These are phyloP conservation scores for Drosophila jambulina DNA, from an alignment of 1,140 invertebrate genomes.

Conservation along the genomic window DNA sequence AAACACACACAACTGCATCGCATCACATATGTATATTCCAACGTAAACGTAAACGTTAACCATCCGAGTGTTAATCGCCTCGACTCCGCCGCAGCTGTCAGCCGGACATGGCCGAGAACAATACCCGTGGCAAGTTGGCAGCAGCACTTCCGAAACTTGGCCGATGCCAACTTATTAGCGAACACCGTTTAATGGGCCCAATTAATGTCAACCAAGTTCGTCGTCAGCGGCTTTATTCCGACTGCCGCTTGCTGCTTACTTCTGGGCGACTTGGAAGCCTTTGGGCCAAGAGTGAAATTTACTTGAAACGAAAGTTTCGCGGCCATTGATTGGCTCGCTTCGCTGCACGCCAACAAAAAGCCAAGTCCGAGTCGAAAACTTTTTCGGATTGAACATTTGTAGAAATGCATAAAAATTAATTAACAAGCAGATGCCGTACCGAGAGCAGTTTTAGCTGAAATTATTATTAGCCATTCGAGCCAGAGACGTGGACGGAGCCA, in stretches of 20 bases:
- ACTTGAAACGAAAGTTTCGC: conserved; percentile 70
- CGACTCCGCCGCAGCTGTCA: conserved; percentile 60
- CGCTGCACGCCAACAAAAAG: conserved; percentile 62
- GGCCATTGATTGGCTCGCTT: conserved; percentile 67
- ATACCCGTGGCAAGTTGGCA: conserved; percentile 22
- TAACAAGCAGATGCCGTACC: conserved; percentile 59
- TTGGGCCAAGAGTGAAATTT: conserved; percentile 55
- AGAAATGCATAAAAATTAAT: conserved; percentile 81
- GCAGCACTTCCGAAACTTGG: conserved; percentile 52
- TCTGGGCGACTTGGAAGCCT: conserved; percentile 20
- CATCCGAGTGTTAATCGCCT: conserved; percentile 72
- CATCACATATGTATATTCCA: conserved; percentile 31
- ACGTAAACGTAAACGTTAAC: conserved; percentile 31
- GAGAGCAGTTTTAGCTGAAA: conserved; percentile 30
- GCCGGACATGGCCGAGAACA: conserved; percentile 65
- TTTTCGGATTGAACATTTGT: conserved; percentile 75
- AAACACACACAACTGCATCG: neutral
- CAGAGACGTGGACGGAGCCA: conserved; percentile 1
- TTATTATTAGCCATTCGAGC: conserved; percentile 40
- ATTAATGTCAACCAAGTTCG: conserved; percentile 77
- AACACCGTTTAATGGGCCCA: conserved; percentile 71
- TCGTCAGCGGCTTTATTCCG: conserved; percentile 13
- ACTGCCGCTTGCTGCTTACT: conserved; percentile 15
- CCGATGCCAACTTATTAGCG: conserved; percentile 74
- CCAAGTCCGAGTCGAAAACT: conserved; percentile 50